Percentiles rank a stretch among this genome's conserved stretches.
Evolutionary conservation across 2,888 invertebrate genomes (phyloP).

Genomic region (Criorhina ranunculi): DNA sequence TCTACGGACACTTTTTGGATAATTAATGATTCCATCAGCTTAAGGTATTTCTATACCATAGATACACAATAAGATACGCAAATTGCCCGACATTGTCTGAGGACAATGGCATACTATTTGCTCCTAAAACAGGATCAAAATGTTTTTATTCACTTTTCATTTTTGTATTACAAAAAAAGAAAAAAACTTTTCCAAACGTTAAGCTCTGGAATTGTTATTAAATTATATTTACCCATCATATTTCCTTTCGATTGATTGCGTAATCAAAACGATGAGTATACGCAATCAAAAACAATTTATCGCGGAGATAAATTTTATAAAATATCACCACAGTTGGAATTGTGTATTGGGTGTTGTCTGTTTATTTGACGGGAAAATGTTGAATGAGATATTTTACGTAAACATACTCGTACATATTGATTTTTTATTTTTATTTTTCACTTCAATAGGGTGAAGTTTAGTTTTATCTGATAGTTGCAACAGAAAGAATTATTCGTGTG

Average conservation of each 20-base stretch:
- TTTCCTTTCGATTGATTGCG: slow-evolving; percentile 16
- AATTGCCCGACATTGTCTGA: neutral
- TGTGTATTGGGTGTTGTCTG: neutral
- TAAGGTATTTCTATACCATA: slow-evolving; percentile 23
- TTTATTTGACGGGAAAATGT: neutral
- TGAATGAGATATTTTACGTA: neutral
- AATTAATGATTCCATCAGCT: slow-evolving; percentile 15
- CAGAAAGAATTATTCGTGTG: no score
- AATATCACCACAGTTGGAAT: neutral
- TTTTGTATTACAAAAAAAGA: neutral
- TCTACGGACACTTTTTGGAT: slow-evolving; percentile 14
- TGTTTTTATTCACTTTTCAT: neutral
- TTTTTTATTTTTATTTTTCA: neutral
- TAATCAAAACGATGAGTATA: slow-evolving; percentile 2
- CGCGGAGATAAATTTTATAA: neutral
- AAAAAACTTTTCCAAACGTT: neutral
- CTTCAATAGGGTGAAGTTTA: neutral
- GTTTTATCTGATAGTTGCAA: neutral
- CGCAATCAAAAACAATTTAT: slow-evolving; percentile 18
- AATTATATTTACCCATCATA: slow-evolving; percentile 10
- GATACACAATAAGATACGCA: neutral
- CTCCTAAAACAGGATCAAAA: neutral
- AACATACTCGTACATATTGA: no score
- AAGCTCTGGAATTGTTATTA: slow-evolving; percentile 6
- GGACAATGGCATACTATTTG: neutral